phyloP scores from a whole-genome alignment of 1,140 invertebrate genomes.

The Musca vetustissima region DNA sequence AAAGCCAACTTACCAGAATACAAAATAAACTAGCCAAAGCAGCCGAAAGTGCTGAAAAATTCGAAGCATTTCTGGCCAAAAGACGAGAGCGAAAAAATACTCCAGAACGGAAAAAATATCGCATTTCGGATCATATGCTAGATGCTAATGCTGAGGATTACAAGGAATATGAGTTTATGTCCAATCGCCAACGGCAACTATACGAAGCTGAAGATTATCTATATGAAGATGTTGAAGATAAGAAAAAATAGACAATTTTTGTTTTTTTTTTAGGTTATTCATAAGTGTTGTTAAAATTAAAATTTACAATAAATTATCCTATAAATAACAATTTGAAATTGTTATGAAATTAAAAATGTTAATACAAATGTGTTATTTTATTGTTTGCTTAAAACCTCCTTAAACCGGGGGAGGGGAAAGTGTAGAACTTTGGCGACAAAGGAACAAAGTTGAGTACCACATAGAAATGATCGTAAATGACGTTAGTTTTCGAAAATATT shows the following conservation, averaged over 20 bases:
- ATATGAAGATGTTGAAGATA: neutral
- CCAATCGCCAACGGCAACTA: neutral
- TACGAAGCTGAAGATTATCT: conserved; percentile 11
- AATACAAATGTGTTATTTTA: too few relatives aligned
- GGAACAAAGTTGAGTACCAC: too few relatives aligned
- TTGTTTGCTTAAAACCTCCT: too few relatives aligned
- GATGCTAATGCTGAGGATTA: neutral
- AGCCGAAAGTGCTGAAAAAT: conserved; percentile 23
- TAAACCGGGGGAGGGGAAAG: too few relatives aligned
- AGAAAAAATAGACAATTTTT: neutral
- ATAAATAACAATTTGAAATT: too few relatives aligned
- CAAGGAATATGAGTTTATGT: neutral
- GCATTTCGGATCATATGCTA: conserved; percentile 16
- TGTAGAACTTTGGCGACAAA: too few relatives aligned
- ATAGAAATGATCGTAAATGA: too few relatives aligned
- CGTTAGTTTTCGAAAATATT: too few relatives aligned
- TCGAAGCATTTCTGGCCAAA: conserved; percentile 36
- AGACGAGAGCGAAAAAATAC: conserved; percentile 34
- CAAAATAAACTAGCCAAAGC: conserved; percentile 22
- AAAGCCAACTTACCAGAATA: conserved; percentile 8
- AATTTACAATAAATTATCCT: too few relatives aligned
- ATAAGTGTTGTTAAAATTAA: too few relatives aligned
- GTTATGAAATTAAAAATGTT: too few relatives aligned
- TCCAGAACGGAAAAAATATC: conserved; percentile 38
- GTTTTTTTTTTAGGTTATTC: neutral